These are phyloP conservation scores for Sepioteuthis lessoniana DNA, from an alignment of 2,888 invertebrate genomes.

Conservation along the genomic window DNA sequence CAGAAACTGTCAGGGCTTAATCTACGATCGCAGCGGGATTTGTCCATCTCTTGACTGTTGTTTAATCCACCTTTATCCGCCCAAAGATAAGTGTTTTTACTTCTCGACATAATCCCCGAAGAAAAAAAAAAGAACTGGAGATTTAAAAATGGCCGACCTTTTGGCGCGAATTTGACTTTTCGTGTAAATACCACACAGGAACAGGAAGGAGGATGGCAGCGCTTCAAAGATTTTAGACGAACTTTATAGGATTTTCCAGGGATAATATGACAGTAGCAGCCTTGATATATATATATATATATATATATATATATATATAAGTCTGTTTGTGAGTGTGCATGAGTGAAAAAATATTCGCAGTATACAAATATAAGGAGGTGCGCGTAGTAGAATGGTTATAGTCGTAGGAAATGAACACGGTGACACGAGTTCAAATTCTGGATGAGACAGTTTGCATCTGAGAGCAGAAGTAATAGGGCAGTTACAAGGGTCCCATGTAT, in stretches of 20 bases:
- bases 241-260: not conserved
- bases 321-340: not conserved
- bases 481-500: no score
- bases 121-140: not conserved
- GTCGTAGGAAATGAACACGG: no score
- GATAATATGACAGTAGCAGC: not conserved
- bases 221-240: not conserved
- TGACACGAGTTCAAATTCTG: no score
- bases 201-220: not conserved
- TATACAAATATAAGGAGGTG: no score
- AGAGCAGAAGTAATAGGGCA: no score
- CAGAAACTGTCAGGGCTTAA: conserved; percentile 16
- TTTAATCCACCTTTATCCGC: not conserved
- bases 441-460: no score
- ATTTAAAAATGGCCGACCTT: not conserved
- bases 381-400: no score
- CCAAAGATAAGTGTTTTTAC: conserved; percentile 11
- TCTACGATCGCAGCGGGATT: not conserved
- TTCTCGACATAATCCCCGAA: not conserved
- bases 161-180: not conserved
- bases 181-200: not conserved
- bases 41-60: not conserved
- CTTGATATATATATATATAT: no score
- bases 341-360: no score
- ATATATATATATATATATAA: not conserved